phyloP scores from a whole-genome alignment of 2,797 vertebrate species.

The Sternarchorhynchus goeldii region DNA sequence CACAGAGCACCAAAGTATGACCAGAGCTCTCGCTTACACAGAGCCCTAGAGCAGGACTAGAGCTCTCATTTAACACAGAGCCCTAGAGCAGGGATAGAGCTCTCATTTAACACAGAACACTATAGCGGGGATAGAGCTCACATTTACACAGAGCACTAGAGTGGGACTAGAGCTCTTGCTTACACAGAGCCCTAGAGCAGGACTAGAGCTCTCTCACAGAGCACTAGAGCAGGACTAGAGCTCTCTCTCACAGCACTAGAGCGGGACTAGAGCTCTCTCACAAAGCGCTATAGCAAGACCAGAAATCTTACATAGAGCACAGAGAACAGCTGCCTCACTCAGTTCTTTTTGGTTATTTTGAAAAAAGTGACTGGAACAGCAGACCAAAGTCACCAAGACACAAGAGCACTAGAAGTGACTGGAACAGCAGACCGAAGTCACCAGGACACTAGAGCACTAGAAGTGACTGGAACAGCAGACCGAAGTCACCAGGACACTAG shows the following conservation, averaged over 20 bases:
- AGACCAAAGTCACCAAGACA: too few species aligned
- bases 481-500: background rate
- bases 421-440: background rate
- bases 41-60: constrained; percentile 8
- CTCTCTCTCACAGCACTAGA: background rate
- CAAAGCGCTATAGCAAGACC: constrained; percentile 17
- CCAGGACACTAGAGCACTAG: constrained; percentile 2
- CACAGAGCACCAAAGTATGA: background rate
- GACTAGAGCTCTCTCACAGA: constrained; percentile 37
- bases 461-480: background rate
- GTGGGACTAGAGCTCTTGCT: background rate
- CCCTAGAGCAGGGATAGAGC: background rate
- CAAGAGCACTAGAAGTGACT: background rate
- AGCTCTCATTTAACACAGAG: constrained; percentile 41
- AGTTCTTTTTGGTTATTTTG: background rate
- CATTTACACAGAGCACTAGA: constrained; percentile 34
- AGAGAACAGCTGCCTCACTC: too few species aligned
- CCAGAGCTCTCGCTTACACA: constrained; percentile 40
- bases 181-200: constrained; percentile 7
- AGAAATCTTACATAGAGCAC: constrained; percentile 29
- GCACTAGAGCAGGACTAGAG: too few species aligned
- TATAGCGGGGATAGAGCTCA: constrained; percentile 12
- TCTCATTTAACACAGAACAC: background rate
- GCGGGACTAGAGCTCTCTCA: constrained; percentile 33
- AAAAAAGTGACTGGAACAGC: too few species aligned